Conservation (phyloP, 2,113 vertebrate genomes). For the Trachemys scripta region DNA sequence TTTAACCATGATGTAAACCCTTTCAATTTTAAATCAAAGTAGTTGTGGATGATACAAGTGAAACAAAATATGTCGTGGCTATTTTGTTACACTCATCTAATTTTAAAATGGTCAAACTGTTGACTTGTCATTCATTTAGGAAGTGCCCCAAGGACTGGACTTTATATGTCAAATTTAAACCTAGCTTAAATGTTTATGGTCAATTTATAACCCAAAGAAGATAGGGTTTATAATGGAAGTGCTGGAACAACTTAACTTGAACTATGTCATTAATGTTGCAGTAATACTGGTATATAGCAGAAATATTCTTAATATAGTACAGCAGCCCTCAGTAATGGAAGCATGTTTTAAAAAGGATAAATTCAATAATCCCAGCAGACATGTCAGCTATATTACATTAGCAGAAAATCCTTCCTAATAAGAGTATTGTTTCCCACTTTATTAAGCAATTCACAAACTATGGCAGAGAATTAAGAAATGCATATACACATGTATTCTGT, state of each 20-base stretch:
- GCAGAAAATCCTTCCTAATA: background rate
- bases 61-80: background rate
- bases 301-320: background rate
- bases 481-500: background rate
- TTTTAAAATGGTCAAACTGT: background rate
- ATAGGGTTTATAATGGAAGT: background rate
- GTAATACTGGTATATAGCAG: background rate
- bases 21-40: background rate
- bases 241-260: background rate
- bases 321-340: background rate
- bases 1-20: background rate
- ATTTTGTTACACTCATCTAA: background rate
- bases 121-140: background rate
- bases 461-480: background rate
- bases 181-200: background rate
- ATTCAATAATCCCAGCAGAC: background rate
- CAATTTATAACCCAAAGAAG: conserved; percentile 5
- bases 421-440: background rate
- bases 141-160: background rate
- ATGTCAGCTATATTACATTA: background rate
- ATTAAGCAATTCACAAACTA: background rate
- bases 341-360: background rate
- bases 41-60: background rate
- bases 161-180: background rate
- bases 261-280: background rate